Percentiles rank a stretch among this genome's conserved stretches.
Conservation (phyloP, 2,888 invertebrate species). For the Phengaris arion region DNA sequence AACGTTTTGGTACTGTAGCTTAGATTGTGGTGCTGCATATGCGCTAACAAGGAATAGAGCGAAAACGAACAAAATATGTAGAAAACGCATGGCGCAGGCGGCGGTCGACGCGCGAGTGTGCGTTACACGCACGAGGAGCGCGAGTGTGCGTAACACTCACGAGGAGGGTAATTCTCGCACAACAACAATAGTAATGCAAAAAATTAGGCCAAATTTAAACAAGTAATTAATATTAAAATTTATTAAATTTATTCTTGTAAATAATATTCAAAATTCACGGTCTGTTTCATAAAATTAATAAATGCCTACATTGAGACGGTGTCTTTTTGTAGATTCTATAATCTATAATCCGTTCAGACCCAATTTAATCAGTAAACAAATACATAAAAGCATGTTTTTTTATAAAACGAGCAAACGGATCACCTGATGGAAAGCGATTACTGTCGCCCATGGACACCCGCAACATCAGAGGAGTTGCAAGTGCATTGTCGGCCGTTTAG, state of each 20-base stretch:
- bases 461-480: too few relatives aligned
- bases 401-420: too few relatives aligned
- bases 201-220: neutral
- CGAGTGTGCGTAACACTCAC: conserved; percentile 17
- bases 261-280: neutral
- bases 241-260: neutral
- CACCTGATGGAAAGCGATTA: too few relatives aligned
- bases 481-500: too few relatives aligned
- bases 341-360: neutral
- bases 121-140: neutral
- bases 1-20: conserved; percentile 52
- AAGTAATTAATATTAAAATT: neutral
- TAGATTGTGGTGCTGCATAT: conserved; percentile 50
- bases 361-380: too few relatives aligned
- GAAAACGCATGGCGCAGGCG: conserved; percentile 50
- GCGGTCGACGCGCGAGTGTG: conserved; percentile 25
- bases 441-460: too few relatives aligned
- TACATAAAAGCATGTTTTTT: too few relatives aligned
- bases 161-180: conserved; percentile 17
- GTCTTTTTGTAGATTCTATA: neutral
- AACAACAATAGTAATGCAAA: neutral
- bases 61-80: conserved; percentile 44
- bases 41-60: conserved; percentile 42
- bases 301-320: too few relatives aligned
- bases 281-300: too few relatives aligned